Evolutionary conservation across 2,888 invertebrate species (phyloP), one percentile per base, ranked within the genome.

Genomic region (Oeneis ivallda): DNA sequence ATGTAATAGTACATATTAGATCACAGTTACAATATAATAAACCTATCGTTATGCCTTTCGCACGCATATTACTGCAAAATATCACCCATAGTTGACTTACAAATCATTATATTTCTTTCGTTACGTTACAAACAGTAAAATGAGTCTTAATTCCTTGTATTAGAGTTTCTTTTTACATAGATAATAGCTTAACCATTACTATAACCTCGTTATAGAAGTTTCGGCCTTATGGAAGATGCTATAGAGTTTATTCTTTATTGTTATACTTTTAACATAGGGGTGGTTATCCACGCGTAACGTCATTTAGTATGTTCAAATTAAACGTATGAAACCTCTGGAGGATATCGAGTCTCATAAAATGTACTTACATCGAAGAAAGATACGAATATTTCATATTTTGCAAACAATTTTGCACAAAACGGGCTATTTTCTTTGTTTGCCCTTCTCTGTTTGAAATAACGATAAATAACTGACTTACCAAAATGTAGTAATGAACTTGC

Each of bases 271-370:
- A 52, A 66, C 70, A 65, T 65, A 82, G 79, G 88, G 88, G 88
- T 88, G 87, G 62, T 68, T 75, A 82, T 62, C 85, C 77, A 76
- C 77, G 79, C 84, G 76, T 76, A 70, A 75, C 84, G 81, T 83
- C 80, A 76, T 75, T 80, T 76, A 80, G 81, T 73, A 75, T 19
- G 61, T 50, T 69, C 57, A 62, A 69, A 66, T 62, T 67, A 62
- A 54, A 54, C 64, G 43, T 62, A 66, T 59, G 56, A 43, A 58
- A 61, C 15, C 9, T 19, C 39, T 41, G 39, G 5, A 5, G 26
- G 26, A 26, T 10, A 19, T 49, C 59, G 37, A 34, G 47, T 47
- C 47, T 17, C 9, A 47, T 15, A 47, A 47, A 8, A 9, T 37
- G 9, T 37, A 37, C 37, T 37, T 0, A 37, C 9, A 37, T 37